These are phyloP conservation scores for Liposcelis brunnea DNA, from an alignment of 2,888 invertebrate species.

Conservation along the genomic window DNA sequence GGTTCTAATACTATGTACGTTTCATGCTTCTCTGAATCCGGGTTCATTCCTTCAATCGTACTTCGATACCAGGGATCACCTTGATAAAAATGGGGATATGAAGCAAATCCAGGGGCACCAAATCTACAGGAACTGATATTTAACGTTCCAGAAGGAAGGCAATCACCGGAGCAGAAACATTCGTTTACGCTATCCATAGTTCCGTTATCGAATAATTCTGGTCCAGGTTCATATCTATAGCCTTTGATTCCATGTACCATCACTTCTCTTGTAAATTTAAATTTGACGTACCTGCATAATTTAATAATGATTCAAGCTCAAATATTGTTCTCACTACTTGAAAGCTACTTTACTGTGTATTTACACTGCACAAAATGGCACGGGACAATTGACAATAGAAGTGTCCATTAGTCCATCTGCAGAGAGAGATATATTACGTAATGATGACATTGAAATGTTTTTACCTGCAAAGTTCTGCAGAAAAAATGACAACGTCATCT, in stretches of 20 bases:
- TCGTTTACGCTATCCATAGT: conserved; percentile 33
- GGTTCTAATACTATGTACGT: conserved; percentile 41
- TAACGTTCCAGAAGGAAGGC: conserved; percentile 53
- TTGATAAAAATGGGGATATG: conserved; percentile 67
- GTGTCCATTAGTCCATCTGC: no score
- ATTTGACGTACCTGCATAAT: conserved; percentile 35
- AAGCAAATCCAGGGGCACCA: conserved; percentile 67
- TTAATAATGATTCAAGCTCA: no score
- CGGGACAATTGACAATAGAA: no score
- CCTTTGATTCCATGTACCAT: conserved; percentile 38
- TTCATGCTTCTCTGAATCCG: conserved; percentile 48
- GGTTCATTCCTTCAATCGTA: conserved; percentile 47
- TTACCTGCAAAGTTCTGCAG: conserved; percentile 55
- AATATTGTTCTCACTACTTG: no score
- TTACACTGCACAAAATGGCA: no score
- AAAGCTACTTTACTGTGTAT: no score
- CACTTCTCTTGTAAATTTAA: conserved; percentile 36
- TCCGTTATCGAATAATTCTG: conserved; percentile 40
- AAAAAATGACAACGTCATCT: conserved; percentile 41
- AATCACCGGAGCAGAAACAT: conserved; percentile 54
- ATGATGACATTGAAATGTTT: no score
- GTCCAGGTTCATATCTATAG: conserved; percentile 36
- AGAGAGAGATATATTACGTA: no score
- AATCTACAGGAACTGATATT: conserved; percentile 63
- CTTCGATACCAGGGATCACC: conserved; percentile 50